These are phyloP conservation scores for Metaphire vulgaris DNA, from an alignment of 1,140 invertebrate species.

Conservation along the genomic window DNA sequence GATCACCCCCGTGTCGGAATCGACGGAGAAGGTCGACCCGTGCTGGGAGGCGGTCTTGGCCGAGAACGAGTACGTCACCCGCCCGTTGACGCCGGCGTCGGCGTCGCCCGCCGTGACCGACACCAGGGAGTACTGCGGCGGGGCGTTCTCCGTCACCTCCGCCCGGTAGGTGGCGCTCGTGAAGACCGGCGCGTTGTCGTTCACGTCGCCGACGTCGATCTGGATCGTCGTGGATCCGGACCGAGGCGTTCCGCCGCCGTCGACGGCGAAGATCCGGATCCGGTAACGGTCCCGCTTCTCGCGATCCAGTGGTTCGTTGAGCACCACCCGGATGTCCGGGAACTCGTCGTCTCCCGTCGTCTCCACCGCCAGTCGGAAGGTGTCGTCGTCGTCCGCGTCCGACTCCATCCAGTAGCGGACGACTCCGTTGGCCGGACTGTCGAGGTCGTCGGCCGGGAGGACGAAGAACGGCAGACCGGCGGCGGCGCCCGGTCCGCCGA, in stretches of 20 bases:
- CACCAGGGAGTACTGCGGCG: slow-evolving; percentile 55
- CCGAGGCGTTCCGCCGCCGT: slow-evolving; percentile 78
- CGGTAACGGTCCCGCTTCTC: slow-evolving; percentile 70
- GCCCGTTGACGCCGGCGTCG: slow-evolving; percentile 24
- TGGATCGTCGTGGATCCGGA: slow-evolving; percentile 56
- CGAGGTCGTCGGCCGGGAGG: slow-evolving; percentile 75
- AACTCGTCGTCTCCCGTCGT: neutral
- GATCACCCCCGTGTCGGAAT: neutral
- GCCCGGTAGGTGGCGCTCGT: slow-evolving; percentile 4
- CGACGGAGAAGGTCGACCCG: neutral
- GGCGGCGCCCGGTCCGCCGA: too few relatives aligned
- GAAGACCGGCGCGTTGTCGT: slow-evolving; percentile 19
- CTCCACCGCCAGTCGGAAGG: neutral
- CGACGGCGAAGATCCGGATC: slow-evolving; percentile 75
- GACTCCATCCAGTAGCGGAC: slow-evolving; percentile 85
- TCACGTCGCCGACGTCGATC: neutral
- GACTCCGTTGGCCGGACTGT: slow-evolving; percentile 80
- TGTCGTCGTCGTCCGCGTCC: slow-evolving; percentile 58
- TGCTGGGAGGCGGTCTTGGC: neutral
- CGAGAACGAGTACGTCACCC: neutral
- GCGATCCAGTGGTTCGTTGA: slow-evolving; percentile 66
- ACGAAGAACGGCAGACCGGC: slow-evolving; percentile 55
- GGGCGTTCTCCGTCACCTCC: slow-evolving; percentile 15
- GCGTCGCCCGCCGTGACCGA: slow-evolving; percentile 25
- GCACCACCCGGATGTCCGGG: slow-evolving; percentile 20